Percentiles rank a stretch among this genome's conserved stretches.
Evolutionary conservation across 2,888 invertebrate genomes (phyloP).

Genomic region (Chaetogeoica ovagalla): DNA sequence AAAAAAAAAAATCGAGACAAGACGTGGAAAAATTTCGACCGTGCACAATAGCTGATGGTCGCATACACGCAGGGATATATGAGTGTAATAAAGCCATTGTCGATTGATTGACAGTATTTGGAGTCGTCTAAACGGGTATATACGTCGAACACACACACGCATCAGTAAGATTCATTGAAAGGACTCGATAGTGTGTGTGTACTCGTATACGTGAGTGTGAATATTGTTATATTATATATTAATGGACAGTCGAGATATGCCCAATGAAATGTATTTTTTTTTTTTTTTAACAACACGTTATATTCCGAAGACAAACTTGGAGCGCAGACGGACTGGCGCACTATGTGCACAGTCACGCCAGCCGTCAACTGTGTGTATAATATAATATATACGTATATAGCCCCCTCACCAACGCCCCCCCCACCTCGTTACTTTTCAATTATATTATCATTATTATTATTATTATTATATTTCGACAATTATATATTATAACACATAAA

Average conservation of each 20-base stretch:
- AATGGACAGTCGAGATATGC: constrained; percentile 47
- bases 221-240: constrained; percentile 33
- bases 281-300: neutral
- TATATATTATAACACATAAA: no score
- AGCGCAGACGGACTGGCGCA: constrained; percentile 47
- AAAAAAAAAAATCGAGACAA: neutral
- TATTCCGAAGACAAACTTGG: constrained; percentile 44
- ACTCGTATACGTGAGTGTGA: neutral
- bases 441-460: neutral
- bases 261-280: constrained; percentile 46
- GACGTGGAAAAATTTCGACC: constrained; percentile 45
- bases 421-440: constrained; percentile 37
- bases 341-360: constrained; percentile 49
- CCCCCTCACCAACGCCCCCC: no score
- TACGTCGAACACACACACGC: neutral
- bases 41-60: constrained; percentile 19
- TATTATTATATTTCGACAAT: no score
- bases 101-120: constrained; percentile 46
- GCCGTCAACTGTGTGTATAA: neutral
- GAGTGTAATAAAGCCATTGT: constrained; percentile 47
- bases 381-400: no score
- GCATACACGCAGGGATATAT: neutral
- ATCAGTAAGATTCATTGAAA: constrained; percentile 37
- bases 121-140: constrained; percentile 41
- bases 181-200: neutral